A percentile compares a stretch with the other conserved stretches of the same genome.
These are phyloP conservation scores for Norana najaformis DNA, from an alignment of 2,888 invertebrate genomes.

Conservation along the genomic window DNA sequence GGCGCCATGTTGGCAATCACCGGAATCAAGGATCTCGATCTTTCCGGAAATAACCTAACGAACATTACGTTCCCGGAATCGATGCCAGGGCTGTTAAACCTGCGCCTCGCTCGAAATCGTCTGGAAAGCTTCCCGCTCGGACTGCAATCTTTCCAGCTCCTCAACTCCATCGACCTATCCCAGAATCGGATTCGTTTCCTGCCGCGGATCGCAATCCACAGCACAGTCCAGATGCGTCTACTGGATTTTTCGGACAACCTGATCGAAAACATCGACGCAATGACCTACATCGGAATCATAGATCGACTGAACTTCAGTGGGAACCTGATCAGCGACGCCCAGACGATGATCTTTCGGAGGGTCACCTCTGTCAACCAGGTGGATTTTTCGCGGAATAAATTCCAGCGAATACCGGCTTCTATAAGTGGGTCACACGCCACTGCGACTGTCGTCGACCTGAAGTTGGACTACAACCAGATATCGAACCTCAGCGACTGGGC, in stretches of 20 bases:
- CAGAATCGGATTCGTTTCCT: neutral
- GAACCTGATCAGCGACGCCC: neutral
- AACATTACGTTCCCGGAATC: neutral
- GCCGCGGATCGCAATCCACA: neutral
- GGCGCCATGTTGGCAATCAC: neutral
- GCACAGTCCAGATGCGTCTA: neutral
- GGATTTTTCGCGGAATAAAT: neutral
- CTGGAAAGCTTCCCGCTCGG: neutral
- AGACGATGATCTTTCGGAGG: neutral
- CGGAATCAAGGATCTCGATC: neutral
- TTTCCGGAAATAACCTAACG: neutral
- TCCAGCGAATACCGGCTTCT: neutral
- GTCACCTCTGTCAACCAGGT: neutral
- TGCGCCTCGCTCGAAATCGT: neutral
- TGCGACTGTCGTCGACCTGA: neutral
- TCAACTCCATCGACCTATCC: neutral
- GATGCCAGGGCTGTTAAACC: neutral
- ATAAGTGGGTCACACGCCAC: neutral
- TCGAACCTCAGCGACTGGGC: neutral
- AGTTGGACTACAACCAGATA: neutral
- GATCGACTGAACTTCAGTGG: slow-evolving; percentile 19
- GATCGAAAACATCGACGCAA: neutral
- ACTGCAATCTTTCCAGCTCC: neutral
- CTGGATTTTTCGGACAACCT: slow-evolving; percentile 4
- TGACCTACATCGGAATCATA: slow-evolving; percentile 16